Conservation (phyloP, 2,888 invertebrate genomes). For the Spilarctia lutea region DNA sequence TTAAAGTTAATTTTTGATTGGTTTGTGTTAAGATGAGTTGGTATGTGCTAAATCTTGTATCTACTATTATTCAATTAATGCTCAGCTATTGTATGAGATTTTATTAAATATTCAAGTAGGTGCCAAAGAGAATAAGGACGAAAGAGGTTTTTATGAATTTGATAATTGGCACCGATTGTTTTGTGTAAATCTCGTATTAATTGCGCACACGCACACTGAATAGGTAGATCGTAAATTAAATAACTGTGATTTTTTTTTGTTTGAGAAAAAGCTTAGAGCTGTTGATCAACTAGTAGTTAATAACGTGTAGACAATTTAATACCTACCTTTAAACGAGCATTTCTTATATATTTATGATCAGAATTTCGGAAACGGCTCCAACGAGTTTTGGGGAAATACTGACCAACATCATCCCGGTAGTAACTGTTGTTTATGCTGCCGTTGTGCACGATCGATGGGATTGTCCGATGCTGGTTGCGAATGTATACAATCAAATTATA, state of each 20-base stretch:
- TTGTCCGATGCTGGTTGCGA: too few relatives aligned
- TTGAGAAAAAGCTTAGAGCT: conserved; percentile 4
- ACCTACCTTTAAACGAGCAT: too few relatives aligned
- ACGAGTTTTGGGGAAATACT: too few relatives aligned
- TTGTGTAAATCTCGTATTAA: conserved; percentile 20
- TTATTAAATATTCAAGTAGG: conserved; percentile 33
- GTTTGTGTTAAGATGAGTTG: conserved; percentile 25
- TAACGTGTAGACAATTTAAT: background rate
- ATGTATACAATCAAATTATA: too few relatives aligned
- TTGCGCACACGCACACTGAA: conserved; percentile 20
- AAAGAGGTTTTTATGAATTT: conserved; percentile 29
- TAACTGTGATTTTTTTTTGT: conserved; percentile 13
- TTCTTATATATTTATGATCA: too few relatives aligned
- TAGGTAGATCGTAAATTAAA: conserved; percentile 16
- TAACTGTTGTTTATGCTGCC: too few relatives aligned
- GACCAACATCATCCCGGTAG: too few relatives aligned
- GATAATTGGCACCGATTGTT: conserved; percentile 45
- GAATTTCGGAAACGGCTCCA: too few relatives aligned
- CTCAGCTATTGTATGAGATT: conserved; percentile 36
- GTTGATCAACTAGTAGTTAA: background rate
- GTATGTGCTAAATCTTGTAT: conserved; percentile 45
- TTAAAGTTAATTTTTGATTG: conserved; percentile 36
- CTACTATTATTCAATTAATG: conserved; percentile 47
- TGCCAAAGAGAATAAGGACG: conserved; percentile 22
- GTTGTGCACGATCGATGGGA: too few relatives aligned